These are phyloP conservation scores for Neoitamus cyanurus DNA, from an alignment of 2,888 invertebrate genomes.

Conservation along the genomic window DNA sequence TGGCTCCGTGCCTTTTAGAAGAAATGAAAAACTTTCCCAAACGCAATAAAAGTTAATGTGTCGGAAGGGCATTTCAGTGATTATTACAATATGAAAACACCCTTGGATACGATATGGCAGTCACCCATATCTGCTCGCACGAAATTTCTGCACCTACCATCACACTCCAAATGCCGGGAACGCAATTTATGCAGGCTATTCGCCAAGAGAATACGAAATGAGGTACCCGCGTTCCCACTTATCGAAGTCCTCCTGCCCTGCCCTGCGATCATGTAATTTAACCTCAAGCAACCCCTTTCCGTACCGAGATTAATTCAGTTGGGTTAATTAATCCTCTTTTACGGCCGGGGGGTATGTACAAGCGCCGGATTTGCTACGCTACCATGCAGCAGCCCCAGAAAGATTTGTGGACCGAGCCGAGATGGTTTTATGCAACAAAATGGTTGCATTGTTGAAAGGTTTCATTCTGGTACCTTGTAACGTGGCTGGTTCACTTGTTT, in stretches of 20 bases:
- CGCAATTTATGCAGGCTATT: background rate
- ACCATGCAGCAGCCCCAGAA: background rate
- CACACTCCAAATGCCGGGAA: background rate
- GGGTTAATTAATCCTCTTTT: background rate
- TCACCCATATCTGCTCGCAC: background rate
- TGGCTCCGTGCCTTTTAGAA: background rate
- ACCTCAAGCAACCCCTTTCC: background rate
- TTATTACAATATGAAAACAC: constrained; percentile 27
- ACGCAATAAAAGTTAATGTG: constrained; percentile 24
- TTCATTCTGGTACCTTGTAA: background rate
- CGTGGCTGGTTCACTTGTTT: constrained; percentile 17
- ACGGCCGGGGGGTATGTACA: background rate
- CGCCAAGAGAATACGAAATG: background rate
- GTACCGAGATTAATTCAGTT: background rate
- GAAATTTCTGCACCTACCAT: background rate
- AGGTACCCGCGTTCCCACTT: background rate
- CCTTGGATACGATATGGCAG: background rate
- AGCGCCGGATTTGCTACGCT: background rate
- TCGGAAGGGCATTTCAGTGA: constrained; percentile 4
- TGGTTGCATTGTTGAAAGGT: background rate
- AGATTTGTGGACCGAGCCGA: background rate
- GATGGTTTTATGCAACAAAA: background rate
- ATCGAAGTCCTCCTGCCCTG: background rate
- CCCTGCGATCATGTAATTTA: background rate
- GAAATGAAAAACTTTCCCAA: constrained; percentile 26